These are phyloP conservation scores for Amaurobius ferox DNA, from an alignment of 2,888 invertebrate species.

Conservation along the genomic window DNA sequence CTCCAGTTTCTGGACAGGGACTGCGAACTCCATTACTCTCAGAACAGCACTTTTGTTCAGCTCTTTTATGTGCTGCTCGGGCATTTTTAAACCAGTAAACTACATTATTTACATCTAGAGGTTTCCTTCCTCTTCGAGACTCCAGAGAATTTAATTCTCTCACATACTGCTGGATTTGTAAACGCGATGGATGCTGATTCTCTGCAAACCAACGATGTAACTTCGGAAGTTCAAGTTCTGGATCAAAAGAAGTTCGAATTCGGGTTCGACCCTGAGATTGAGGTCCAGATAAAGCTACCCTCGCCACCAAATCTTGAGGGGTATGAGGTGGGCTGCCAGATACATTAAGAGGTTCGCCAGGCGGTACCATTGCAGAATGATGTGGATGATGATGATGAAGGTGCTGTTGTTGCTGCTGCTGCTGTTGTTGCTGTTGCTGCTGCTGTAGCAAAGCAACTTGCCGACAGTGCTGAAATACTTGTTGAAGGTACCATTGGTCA, in stretches of 20 bases:
- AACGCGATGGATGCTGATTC: conserved; percentile 97
- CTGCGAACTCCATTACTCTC: conserved; percentile 68
- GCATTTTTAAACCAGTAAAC: conserved; percentile 90
- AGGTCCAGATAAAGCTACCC: conserved; percentile 33
- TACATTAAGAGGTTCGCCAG: conserved; percentile 28
- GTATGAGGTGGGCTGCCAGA: conserved; percentile 51
- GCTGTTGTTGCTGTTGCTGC: conserved; percentile 49
- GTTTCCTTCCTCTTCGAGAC: conserved; percentile 93
- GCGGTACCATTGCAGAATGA: conserved; percentile 40
- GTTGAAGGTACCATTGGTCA: conserved; percentile 89
- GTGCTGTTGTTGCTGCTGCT: conserved; percentile 41
- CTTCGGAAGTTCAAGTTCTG: conserved; percentile 96
- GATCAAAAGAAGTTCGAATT: conserved; percentile 97
- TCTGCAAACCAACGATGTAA: conserved; percentile 97
- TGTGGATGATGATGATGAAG: conserved; percentile 56
- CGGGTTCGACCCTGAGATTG: conserved; percentile 78
- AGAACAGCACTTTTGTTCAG: conserved; percentile 81
- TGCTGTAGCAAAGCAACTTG: conserved; percentile 72
- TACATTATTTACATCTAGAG: conserved; percentile 86
- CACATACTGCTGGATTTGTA: conserved; percentile 97
- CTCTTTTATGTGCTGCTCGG: conserved; percentile 94
- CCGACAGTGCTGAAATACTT: conserved; percentile 75
- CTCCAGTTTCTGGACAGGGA: conserved; percentile 48
- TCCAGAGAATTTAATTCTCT: conserved; percentile 94
- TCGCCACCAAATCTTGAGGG: conserved; percentile 41